Base-by-base conservation (phyloP, 2,888 invertebrate genomes). In the Melanophora roralis region DNA sequence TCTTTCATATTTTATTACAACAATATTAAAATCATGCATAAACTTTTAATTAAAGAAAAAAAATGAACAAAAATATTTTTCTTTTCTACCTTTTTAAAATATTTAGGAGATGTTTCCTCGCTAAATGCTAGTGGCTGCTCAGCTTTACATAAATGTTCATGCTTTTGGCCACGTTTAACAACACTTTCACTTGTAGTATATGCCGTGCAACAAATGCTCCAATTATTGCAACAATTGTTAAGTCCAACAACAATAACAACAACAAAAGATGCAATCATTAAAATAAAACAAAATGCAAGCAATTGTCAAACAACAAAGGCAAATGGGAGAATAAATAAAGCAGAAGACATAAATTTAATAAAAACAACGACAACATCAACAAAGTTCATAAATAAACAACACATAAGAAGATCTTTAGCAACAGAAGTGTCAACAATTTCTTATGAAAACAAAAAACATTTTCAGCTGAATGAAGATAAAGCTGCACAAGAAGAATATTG, bases 31-130 rank as follows among this genome's bases (percentile, higher is more conserved):
- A 34, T 23, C 34, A 43, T 36, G 32, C 11, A 62, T 53, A 62
- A 45, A 68, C 62, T 47, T 69, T 76, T 76, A 69, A 76, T 69
- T 57, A 64, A 68, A 68, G 60, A 67, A 59, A 21, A 53, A 60
- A 53, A 6, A 53, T 8, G 4, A 40, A 21, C 47, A 57, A 59
- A 45, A 32, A 23, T 9, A 16, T 45, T 49, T 47, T 71, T 69
- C 14, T 53, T 69, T 38, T 57, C 4, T 19, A 65, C 36, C 60
- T 43, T 43, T 43, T 72, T 59, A 62, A 9, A 40, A 73, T 64
- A 68, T 80, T 64, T 68, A 84, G 84, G 84, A 82, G 84, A 82
- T 64, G 84, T 82, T 16, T 83, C 83, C 45, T 84, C 84, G 40
- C 67, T 84, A 64, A 84, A 84, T 81, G 72, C 84, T 73, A 82